Percentiles rank a stretch among this genome's conserved stretches.
Evolutionary conservation across 1,140 invertebrate species (phyloP).

Genomic region (Manduca sexta): DNA sequence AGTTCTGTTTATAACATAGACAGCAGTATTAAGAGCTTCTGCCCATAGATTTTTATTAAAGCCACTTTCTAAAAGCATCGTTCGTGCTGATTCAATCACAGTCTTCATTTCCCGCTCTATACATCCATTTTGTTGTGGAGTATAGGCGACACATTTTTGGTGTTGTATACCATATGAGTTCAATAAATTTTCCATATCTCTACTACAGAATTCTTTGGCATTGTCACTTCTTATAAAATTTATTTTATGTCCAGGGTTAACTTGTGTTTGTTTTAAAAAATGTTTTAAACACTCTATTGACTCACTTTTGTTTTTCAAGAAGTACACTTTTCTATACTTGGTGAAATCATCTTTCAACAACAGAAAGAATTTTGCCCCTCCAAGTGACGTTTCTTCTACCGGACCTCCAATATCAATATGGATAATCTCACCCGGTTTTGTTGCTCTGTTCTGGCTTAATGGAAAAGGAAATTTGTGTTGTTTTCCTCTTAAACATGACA

Average conservation of each 20-base stretch:
- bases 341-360: slow-evolving; percentile 61
- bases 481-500: slow-evolving; percentile 33
- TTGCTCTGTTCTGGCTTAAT: slow-evolving; percentile 21
- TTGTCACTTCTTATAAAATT: slow-evolving; percentile 60
- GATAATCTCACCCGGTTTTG: slow-evolving; percentile 44
- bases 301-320: slow-evolving; percentile 55
- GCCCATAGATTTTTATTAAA: slow-evolving; percentile 46
- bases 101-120: slow-evolving; percentile 60
- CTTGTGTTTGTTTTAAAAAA: slow-evolving; percentile 46
- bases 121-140: slow-evolving; percentile 67
- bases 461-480: slow-evolving; percentile 34
- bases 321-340: slow-evolving; percentile 43
- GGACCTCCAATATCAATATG: slow-evolving; percentile 64
- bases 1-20: slow-evolving; percentile 50
- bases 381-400: slow-evolving; percentile 37
- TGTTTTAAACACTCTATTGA: slow-evolving; percentile 34
- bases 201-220: slow-evolving; percentile 55
- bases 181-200: slow-evolving; percentile 35
- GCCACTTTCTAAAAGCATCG: slow-evolving; percentile 21
- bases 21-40: slow-evolving; percentile 50
- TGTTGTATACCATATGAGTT: slow-evolving; percentile 37
- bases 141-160: slow-evolving; percentile 50
- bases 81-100: slow-evolving; percentile 57
- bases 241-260: slow-evolving; percentile 36
- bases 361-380: slow-evolving; percentile 20